Base-by-base conservation (phyloP, 2,888 invertebrate species). In the Tinea trinotella region DNA sequence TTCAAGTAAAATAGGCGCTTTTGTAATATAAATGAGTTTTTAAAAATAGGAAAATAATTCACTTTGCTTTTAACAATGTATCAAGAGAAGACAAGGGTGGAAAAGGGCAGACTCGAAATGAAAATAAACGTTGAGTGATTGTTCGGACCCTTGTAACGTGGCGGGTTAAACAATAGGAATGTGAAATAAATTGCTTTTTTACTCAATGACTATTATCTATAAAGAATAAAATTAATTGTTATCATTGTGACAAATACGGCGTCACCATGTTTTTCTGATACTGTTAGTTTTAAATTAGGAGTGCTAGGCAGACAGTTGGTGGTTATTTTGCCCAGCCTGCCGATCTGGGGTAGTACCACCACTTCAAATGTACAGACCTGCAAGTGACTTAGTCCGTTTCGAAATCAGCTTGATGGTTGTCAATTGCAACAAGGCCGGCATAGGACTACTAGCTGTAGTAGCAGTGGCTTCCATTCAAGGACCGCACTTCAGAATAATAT, bases 1-100 rank as follows among this genome's bases (percentile, higher is more conserved):
- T 40, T 40, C 13, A 40, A 40, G 40, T 40, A 40, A 40, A 40
- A 40, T 40, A 40, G 40, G 40, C 7, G 40, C 18, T 48, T 48
- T 19, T 40, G 6, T 17, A 24, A 50, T 24, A 50, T 48, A 48
- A 48, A 48, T 48, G 48, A 48, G n/a, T 48, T 48, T 48, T 48
- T 48, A 19, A 30, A 50, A 50, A 50, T 50, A 50, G 50, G 7
- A 22, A 24, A 24, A 50, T 78, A 77, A 77, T 77, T 78, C 72
- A 78, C 78, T 76, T 76, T 67, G 68, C 70, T 71, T 74, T 74
- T 71, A 74, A 71, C 78, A 67, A 78, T 79, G 76, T 76, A 79
- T 80, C 79, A 81, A 70, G 71, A 57, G 67, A 66, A 78, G 80
- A 80, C 79, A 72, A 74, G 81, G 81, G 81, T 79, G 71, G 65